Base-by-base conservation (phyloP, 2,113 vertebrate species). In the Oxyura jamaicensis region DNA sequence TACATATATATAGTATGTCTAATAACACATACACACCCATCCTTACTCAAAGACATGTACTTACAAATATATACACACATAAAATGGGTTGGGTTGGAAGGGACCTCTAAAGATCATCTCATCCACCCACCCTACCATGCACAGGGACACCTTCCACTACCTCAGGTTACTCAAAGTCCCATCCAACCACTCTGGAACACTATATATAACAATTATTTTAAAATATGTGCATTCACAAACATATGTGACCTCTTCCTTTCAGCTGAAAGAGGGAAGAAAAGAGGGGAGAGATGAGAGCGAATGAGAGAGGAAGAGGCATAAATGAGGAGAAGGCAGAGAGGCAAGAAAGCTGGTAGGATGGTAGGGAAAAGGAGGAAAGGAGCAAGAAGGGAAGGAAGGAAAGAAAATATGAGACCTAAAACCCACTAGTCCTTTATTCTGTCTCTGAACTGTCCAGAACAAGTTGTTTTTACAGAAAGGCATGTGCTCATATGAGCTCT, bases 401-500 rank as follows among this genome's bases (percentile, higher is more conserved):
- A 72, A 39, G 19, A 72, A 76, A 62, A 56, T 7, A 29, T 15
- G 8, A 83, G 35, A 52, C 3, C 2, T 4, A 25, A 77, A 83
- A 11, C 3, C 5, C 35, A 35, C 5, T 31, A 4, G 18, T 33
- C 11, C 6, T 50, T 5, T 36, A 13, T 59, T 85, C 83, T 91
- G 31, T 21, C 8, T 63, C 21, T 63, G 36, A 53, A 35, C 8
- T 62, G 0, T 19, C 11, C 29, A 6, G 11, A 14, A 83, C 3
- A 7, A 50, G 8, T 1, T 3, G 0, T 50, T 93, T 93, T 25
- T 52, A 56, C 12, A 86, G 22, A 81, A 91, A 81, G 14, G 13
- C 11, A 44, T 12, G 11, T 75, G 20, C 69, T 3, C 16, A 35
- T 14, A 52, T 0, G 0, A 62, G 13, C 5, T 6, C 7, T 81